A percentile compares a stretch with the other conserved stretches of the same genome.
phyloP scores from a whole-genome alignment of 2,113 vertebrate species.

The Leptocoma aspasia region DNA sequence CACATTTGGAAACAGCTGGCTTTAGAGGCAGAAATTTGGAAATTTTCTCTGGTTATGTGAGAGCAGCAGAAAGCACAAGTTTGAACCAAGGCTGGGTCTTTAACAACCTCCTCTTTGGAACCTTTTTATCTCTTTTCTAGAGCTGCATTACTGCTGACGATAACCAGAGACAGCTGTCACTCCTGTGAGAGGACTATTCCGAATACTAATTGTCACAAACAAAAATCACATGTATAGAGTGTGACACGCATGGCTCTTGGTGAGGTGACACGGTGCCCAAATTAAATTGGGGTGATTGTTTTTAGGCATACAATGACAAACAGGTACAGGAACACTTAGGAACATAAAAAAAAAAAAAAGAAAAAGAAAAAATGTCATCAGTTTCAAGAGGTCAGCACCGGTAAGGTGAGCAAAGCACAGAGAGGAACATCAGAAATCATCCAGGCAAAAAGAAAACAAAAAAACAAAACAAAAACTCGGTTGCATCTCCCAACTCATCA shows the following conservation, averaged over 20 bases:
- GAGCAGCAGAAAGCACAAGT: background rate
- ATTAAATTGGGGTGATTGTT: slow-evolving; percentile 60
- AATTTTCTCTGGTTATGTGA: slow-evolving; percentile 18
- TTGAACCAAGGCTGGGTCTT: slow-evolving; percentile 20
- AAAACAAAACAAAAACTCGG: slow-evolving; percentile 39
- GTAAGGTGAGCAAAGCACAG: slow-evolving; percentile 63
- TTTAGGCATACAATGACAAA: slow-evolving; percentile 74
- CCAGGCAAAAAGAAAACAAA: slow-evolving; percentile 57
- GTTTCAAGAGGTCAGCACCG: slow-evolving; percentile 46
- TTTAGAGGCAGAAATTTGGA: slow-evolving; percentile 35
- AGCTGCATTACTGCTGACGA: background rate
- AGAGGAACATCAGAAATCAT: slow-evolving; percentile 59
- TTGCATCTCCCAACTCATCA: slow-evolving; percentile 62
- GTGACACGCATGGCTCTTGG: slow-evolving; percentile 76
- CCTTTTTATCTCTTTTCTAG: background rate
- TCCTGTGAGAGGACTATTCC: slow-evolving; percentile 60
- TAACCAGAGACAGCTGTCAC: slow-evolving; percentile 54
- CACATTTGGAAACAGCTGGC: slow-evolving; percentile 39
- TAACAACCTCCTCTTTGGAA: slow-evolving; percentile 27
- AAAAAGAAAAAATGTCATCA: slow-evolving; percentile 11
- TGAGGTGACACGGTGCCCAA: slow-evolving; percentile 74
- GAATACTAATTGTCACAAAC: slow-evolving; percentile 72
- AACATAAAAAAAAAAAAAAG: background rate
- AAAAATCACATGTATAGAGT: slow-evolving; percentile 79
- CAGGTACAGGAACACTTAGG: slow-evolving; percentile 69